Conservation (phyloP, 2,113 vertebrate genomes). For the Trogon surrucura region DNA sequence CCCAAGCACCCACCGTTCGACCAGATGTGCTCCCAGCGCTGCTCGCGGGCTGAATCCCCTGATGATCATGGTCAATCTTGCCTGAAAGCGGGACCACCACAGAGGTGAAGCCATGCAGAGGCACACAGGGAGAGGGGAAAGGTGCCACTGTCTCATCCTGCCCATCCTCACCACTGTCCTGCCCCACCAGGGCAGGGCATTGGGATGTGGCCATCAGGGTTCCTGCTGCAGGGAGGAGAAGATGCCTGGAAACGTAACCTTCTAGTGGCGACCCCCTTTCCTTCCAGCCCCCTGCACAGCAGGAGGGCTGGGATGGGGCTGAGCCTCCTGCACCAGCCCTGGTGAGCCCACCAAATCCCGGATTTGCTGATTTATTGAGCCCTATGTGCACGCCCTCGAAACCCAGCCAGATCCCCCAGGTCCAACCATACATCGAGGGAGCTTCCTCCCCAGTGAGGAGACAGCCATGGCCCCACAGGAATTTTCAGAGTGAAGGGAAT, state of each 20-base stretch:
- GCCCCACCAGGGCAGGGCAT: too few relatives aligned
- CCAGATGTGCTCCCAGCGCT: neutral
- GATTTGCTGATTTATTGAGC: neutral
- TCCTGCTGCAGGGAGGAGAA: neutral
- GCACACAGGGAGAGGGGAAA: neutral
- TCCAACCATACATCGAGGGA: neutral
- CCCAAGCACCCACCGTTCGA: rapidly evolving
- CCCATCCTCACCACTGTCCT: rapidly evolving
- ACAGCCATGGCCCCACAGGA: neutral
- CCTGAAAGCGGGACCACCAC: rapidly evolving
- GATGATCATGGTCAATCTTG: rapidly evolving
- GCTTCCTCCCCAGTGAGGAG: neutral
- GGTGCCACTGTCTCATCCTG: neutral
- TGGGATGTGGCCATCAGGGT: neutral
- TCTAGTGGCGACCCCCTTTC: neutral
- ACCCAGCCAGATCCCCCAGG: neutral
- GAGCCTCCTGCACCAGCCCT: neutral
- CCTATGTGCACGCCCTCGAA: neutral
- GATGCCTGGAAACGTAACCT: neutral
- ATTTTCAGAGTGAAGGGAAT: neutral
- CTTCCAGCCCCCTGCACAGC: neutral
- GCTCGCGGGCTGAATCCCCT: neutral
- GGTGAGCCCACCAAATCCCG: neutral
- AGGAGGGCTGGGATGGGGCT: neutral
- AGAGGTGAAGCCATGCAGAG: neutral